Base-by-base conservation (phyloP, 2,113 vertebrate genomes). In the Vombatus ursinus region DNA sequence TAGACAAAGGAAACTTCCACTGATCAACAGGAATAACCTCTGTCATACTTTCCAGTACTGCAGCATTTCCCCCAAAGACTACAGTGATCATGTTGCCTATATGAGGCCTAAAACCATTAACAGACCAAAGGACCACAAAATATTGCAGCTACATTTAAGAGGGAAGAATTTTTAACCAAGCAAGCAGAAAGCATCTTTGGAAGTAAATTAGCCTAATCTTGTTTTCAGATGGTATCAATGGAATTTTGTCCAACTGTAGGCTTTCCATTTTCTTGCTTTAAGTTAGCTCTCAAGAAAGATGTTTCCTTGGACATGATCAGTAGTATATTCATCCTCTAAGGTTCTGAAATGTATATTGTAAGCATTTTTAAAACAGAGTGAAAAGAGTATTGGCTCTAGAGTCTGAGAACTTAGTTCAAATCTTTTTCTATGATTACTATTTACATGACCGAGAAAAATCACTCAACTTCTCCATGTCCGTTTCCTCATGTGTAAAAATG, bases 291-390 rank as follows among this genome's bases (percentile, higher is more conserved):
- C 0, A 95, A 94, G 91, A 91, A 95, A 93, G 23, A 91, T 77
- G 26, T 4, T 84, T 93, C 44, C n/a, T 44, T 91, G 68, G 24
- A 61, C 11, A 94, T 94, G 68, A 90, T 89, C 50, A 91, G 91
- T 93, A 90, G 50, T 52, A 51, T 24, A 31, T 93, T 95, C 25
- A 54, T 28, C 54, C 94, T 92, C 57, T 77, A 77, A n/a, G 37
- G 44, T 93, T 96, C 44, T 92, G 8, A 97, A 95, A 95, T 52
- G 94, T 3, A 91, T 51, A 25, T 54, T 90, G 50, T 91, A 96
- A 92, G 90, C 90, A 28, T 26, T 90, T 31, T 77, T 77, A 77
- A 22, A 7, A 4, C 16, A 77, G 44, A n/a, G 37, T n/a, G 68
- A 77, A 44, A 37, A 77, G 14, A 77, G 9, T 3, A 44, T 77